These are phyloP conservation scores for Epicauta chinensis DNA, from an alignment of 1,140 invertebrate genomes.

Conservation along the genomic window DNA sequence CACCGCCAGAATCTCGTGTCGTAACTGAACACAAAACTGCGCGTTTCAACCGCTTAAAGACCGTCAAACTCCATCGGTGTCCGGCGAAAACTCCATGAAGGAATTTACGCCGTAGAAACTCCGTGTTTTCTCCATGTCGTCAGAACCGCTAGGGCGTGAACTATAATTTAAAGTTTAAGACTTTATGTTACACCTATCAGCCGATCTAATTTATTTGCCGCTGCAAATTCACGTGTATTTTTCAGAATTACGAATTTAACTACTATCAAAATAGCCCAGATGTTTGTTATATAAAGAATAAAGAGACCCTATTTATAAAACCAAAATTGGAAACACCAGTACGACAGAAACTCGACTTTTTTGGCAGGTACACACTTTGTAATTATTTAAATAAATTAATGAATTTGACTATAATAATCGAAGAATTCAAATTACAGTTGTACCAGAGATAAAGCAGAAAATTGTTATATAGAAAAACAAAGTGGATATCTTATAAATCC, in stretches of 20 bases:
- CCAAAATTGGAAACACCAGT: neutral
- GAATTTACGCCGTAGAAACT: too few relatives aligned
- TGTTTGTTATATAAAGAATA: slow-evolving; percentile 6
- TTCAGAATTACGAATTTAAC: slow-evolving; percentile 34
- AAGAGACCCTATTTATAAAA: slow-evolving; percentile 10
- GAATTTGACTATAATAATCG: neutral
- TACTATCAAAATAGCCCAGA: slow-evolving; percentile 26
- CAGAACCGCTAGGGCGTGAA: too few relatives aligned
- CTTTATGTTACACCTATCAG: too few relatives aligned
- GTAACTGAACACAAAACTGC: too few relatives aligned
- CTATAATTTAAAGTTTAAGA: too few relatives aligned
- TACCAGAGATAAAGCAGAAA: slow-evolving; percentile 9
- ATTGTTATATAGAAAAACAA: slow-evolving; percentile 13
- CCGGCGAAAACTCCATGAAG: too few relatives aligned
- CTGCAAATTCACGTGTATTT: neutral
- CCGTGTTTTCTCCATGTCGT: too few relatives aligned
- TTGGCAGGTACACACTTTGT: slow-evolving; percentile 9
- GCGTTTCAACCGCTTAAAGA: too few relatives aligned
- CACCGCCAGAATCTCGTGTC: too few relatives aligned
- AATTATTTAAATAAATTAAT: too few relatives aligned
- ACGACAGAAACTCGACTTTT: slow-evolving; percentile 13
- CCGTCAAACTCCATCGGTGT: too few relatives aligned
- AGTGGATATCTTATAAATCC: slow-evolving; percentile 19
- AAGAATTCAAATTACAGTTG: slow-evolving; percentile 22
- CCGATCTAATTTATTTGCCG: too few relatives aligned